phyloP scores from a whole-genome alignment of 2,113 vertebrate species.

The Istiophorus platypterus region DNA sequence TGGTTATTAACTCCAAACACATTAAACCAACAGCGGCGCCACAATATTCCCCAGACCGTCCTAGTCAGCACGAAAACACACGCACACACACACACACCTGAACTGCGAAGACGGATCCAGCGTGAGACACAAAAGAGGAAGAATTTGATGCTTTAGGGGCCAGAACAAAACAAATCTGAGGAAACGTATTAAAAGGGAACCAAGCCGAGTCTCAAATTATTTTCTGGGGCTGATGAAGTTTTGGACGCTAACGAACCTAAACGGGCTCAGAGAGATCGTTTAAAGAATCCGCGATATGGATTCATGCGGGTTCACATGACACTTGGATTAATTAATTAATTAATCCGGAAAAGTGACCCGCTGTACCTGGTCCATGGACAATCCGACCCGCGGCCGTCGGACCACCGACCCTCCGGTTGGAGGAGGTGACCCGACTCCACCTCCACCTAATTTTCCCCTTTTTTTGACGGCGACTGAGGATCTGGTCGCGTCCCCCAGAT shows the following conservation, averaged over 20 bases:
- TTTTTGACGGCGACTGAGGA: too few relatives aligned
- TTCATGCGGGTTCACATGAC: constrained; percentile 5
- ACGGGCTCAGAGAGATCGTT: constrained; percentile 25
- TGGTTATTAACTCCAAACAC: constrained; percentile 76
- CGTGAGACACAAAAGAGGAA: neutral
- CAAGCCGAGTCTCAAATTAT: constrained; percentile 1
- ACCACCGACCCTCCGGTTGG: too few relatives aligned
- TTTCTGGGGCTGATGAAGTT: constrained; percentile 11
- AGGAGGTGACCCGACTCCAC: too few relatives aligned
- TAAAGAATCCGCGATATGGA: constrained; percentile 21
- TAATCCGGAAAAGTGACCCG: too few relatives aligned
- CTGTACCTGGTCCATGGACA: too few relatives aligned
- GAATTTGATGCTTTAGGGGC: constrained; percentile 8
- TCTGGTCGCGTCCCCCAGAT: too few relatives aligned
- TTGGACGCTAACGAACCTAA: constrained; percentile 10
- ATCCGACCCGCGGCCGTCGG: too few relatives aligned
- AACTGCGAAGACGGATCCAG: constrained; percentile 38
- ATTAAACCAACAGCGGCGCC: constrained; percentile 70
- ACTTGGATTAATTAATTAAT: neutral
- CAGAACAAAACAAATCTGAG: constrained; percentile 13
- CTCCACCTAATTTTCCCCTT: too few relatives aligned
- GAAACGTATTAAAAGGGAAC: constrained; percentile 18
- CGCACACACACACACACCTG: constrained; percentile 56
- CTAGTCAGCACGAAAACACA: constrained; percentile 45
- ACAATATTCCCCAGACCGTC: constrained; percentile 60